phyloP scores from a whole-genome alignment of 1,140 invertebrate species.

The Drosophila nebulosa region DNA sequence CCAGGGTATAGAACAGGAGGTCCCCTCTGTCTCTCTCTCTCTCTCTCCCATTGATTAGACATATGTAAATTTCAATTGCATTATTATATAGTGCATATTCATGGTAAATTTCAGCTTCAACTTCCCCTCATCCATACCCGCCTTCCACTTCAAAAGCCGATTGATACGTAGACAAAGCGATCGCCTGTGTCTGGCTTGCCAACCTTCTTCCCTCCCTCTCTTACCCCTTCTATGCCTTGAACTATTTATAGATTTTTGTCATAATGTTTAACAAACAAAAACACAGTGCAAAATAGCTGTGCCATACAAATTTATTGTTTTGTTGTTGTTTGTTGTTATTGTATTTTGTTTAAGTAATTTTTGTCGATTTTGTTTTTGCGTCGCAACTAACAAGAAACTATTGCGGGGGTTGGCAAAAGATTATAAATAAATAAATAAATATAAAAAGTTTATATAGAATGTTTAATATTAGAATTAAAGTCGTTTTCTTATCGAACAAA shows the following conservation, averaged over 20 bases:
- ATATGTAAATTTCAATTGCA: neutral
- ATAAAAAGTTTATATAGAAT: neutral
- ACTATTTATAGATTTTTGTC: conserved; percentile 75
- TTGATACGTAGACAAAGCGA: conserved; percentile 18
- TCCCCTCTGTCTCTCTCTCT: no score
- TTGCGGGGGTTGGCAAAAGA: neutral
- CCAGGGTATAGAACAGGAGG: neutral
- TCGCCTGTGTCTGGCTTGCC: conserved; percentile 26
- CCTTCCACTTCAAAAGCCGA: neutral
- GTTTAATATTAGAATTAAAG: neutral
- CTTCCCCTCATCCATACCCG: neutral
- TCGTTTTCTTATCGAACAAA: no score
- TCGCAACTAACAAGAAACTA: neutral
- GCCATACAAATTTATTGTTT: conserved; percentile 44
- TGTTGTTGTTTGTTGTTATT: conserved; percentile 17
- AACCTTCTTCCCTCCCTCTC: conserved; percentile 9
- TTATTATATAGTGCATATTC: conserved; percentile 47
- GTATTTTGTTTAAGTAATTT: conserved; percentile 30
- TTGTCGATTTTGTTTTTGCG: conserved; percentile 20
- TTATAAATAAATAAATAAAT: neutral
- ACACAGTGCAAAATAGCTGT: conserved; percentile 40
- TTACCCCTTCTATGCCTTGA: neutral
- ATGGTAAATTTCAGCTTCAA: neutral
- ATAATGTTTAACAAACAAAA: conserved; percentile 77
- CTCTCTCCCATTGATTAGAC: no score